phyloP scores from a whole-genome alignment of 2,888 invertebrate species.

The Epinotia nisella region DNA sequence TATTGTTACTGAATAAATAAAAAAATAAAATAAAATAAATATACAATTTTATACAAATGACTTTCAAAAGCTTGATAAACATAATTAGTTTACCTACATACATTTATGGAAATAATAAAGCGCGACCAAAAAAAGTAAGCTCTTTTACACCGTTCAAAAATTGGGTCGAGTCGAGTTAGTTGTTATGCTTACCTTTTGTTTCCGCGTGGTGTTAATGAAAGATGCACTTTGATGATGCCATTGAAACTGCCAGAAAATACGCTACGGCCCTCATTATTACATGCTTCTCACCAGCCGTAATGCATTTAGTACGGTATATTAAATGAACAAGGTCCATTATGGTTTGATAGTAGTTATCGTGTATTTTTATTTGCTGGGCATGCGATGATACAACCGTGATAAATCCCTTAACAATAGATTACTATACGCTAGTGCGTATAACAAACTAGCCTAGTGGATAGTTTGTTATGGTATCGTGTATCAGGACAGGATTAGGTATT shows the following conservation, averaged over 20 bases:
- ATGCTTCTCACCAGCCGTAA: background rate
- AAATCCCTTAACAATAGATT: conserved; percentile 40
- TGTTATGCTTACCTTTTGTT: conserved; percentile 32
- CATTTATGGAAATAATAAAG: no score
- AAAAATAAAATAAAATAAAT: no score
- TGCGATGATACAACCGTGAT: conserved; percentile 34
- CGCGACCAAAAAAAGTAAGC: background rate
- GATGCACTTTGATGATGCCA: conserved; percentile 37
- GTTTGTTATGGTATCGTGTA: background rate
- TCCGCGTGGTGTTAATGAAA: conserved; percentile 20
- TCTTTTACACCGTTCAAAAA: conserved; percentile 18
- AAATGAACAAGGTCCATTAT: background rate
- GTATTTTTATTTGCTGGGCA: conserved; percentile 22
- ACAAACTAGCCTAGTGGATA: no score
- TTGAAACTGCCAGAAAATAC: conserved; percentile 30
- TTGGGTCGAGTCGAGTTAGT: conserved; percentile 24
- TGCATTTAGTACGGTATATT: background rate
- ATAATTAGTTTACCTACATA: no score
- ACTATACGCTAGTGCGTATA: background rate
- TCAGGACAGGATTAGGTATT: no score
- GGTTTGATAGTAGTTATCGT: background rate
- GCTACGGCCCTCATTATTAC: conserved; percentile 32
- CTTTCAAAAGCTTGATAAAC: no score
- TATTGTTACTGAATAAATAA: no score
- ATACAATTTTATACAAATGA: no score